A percentile compares a stretch with the other conserved stretches of the same genome.
These are phyloP conservation scores for Ctenochaetus hawaiiensis DNA, from an alignment of 2,797 vertebrate species.

Conservation along the genomic window DNA sequence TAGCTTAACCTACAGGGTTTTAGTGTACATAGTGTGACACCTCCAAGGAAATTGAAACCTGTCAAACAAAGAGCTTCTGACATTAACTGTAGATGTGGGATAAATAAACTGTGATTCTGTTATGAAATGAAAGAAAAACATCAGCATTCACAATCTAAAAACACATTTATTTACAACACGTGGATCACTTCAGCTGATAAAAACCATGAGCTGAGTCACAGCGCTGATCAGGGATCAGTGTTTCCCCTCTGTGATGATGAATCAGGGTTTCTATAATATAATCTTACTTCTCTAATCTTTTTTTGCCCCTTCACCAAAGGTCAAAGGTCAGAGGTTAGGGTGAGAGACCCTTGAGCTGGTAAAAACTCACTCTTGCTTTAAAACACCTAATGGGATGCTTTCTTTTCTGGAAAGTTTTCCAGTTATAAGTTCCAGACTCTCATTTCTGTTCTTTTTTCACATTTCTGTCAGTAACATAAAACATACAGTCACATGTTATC, in stretches of 20 bases:
- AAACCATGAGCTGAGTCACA: conserved; percentile 71
- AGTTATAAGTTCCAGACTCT: conserved; percentile 49
- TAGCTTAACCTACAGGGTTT: too few relatives aligned
- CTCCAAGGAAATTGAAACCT: too few relatives aligned
- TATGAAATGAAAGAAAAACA: conserved; percentile 25
- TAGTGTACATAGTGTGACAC: too few relatives aligned
- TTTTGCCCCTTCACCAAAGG: conserved; percentile 20
- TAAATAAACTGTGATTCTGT: too few relatives aligned
- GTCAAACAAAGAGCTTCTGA: too few relatives aligned
- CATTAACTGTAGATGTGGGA: too few relatives aligned
- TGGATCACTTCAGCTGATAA: conserved; percentile 85
- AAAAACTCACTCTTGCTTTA: conserved; percentile 20
- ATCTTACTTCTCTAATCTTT: background rate
- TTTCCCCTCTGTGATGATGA: conserved; percentile 30
- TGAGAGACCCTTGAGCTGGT: conserved; percentile 37
- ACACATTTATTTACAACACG: conserved; percentile 86
- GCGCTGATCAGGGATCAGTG: conserved; percentile 61
- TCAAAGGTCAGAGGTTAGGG: conserved; percentile 33
- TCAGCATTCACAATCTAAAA: conserved; percentile 81
- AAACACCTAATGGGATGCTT: conserved; percentile 13
- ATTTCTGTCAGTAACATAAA: conserved; percentile 48
- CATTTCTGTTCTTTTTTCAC: conserved; percentile 46
- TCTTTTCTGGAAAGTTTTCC: conserved; percentile 19
- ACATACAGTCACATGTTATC: conserved; percentile 48
- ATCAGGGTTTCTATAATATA: conserved; percentile 16